phyloP scores from a whole-genome alignment of 1,140 invertebrate species.

The Hetaerina americana region DNA sequence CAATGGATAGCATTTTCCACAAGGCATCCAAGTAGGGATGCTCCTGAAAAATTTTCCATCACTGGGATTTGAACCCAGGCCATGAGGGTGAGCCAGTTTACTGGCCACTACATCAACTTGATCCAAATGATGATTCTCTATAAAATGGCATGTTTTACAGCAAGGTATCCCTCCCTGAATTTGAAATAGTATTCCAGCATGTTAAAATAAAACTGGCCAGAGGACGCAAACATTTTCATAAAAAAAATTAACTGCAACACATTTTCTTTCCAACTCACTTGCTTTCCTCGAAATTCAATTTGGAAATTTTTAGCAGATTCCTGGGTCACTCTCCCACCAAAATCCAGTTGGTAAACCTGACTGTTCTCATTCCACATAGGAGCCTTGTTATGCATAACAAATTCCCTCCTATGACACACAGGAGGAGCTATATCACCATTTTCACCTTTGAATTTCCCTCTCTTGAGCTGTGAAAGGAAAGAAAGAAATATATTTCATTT shows the following conservation, averaged over 20 bases:
- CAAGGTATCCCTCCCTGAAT: too few relatives aligned
- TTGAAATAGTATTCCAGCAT: background rate
- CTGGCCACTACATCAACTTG: too few relatives aligned
- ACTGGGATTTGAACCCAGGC: too few relatives aligned
- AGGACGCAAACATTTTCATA: background rate
- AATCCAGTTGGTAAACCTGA: constrained; percentile 98
- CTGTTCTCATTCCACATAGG: constrained; percentile 99
- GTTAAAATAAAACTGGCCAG: background rate
- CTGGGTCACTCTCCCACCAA: constrained; percentile 97
- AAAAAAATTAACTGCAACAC: background rate
- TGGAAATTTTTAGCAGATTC: constrained; percentile 99
- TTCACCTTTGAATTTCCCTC: constrained; percentile 30
- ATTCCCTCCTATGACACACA: constrained; percentile 46
- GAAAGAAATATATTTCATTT: background rate
- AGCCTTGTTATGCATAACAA: constrained; percentile 97
- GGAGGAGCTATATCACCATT: background rate
- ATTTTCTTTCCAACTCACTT: constrained; percentile 43
- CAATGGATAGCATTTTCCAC: too few relatives aligned
- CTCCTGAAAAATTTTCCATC: too few relatives aligned
- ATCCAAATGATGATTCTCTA: too few relatives aligned
- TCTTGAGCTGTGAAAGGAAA: constrained; percentile 38
- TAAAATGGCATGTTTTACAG: too few relatives aligned
- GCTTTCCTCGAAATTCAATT: constrained; percentile 93
- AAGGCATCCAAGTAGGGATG: too few relatives aligned
- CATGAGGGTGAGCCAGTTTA: too few relatives aligned